A percentile compares a stretch with the other conserved stretches of the same genome.
Evolutionary conservation across 2,113 vertebrate species (phyloP).

Genomic region (Candoia aspera): DNA sequence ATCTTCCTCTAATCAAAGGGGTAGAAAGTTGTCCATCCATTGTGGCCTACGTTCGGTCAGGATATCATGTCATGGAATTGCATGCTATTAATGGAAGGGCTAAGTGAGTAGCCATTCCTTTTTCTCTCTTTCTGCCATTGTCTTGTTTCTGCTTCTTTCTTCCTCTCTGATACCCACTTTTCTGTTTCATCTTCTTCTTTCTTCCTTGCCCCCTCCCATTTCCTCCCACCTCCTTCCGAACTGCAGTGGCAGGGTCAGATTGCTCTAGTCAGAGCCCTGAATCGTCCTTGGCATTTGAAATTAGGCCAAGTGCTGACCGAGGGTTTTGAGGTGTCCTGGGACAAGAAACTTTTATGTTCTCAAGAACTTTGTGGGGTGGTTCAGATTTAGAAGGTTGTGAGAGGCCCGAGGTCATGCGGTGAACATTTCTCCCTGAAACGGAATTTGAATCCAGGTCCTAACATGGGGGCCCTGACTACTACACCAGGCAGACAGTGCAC

Average conservation of each 20-base stretch:
- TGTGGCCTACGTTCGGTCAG: neutral
- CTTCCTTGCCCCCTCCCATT: neutral
- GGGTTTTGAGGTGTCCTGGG: neutral
- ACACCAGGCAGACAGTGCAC: neutral
- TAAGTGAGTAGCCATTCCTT: neutral
- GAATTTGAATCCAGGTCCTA: neutral
- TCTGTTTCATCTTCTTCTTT: too few species aligned
- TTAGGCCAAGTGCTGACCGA: neutral
- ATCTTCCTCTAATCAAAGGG: neutral
- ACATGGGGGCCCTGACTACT: neutral
- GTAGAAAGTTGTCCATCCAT: neutral
- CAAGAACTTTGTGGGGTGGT: neutral
- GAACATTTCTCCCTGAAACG: neutral
- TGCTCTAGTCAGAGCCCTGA: neutral
- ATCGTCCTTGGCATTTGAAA: neutral
- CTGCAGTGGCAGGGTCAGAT: neutral
- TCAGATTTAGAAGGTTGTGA: neutral
- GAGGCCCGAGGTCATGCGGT: too few species aligned
- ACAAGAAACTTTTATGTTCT: neutral
- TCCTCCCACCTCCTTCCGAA: neutral
- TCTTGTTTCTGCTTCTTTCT: neutral
- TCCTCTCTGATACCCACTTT: neutral
- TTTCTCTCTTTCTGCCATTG: neutral
- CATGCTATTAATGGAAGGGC: neutral
- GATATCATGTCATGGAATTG: neutral